Evolutionary conservation across 2,888 invertebrate genomes (phyloP).

Genomic region (Megaustenia siamemsis): DNA sequence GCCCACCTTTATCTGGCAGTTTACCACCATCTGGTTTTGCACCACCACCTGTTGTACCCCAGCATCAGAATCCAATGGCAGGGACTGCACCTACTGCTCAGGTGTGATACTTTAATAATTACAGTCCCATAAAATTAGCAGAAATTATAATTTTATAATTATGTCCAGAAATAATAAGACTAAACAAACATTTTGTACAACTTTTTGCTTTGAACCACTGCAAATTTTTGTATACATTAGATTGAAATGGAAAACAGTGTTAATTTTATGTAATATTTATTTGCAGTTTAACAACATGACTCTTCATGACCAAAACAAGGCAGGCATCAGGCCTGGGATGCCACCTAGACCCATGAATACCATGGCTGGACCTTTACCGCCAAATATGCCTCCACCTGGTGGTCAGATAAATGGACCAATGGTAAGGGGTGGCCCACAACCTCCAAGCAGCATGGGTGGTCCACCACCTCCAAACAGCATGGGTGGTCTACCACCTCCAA

Average conservation of each 20-base stretch:
- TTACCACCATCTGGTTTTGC: conserved; percentile 53
- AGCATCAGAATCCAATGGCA: conserved; percentile 26
- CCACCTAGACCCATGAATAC: not conserved
- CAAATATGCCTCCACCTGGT: conserved; percentile 11
- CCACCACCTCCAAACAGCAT: conserved; percentile 52
- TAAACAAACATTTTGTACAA: too few relatives aligned
- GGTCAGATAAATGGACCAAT: conserved; percentile 45
- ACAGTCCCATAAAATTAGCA: too few relatives aligned
- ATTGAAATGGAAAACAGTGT: not conserved
- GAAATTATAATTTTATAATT: too few relatives aligned
- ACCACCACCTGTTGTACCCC: conserved; percentile 42
- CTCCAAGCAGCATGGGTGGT: conserved; percentile 56
- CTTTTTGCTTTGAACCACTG: not conserved
- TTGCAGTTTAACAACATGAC: conserved; percentile 54
- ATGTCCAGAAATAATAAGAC: too few relatives aligned
- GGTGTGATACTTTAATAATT: conserved; percentile 30
- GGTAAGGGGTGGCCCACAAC: conserved; percentile 50
- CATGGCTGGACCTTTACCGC: not conserved
- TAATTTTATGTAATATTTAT: not conserved
- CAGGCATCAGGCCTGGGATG: conserved; percentile 36
- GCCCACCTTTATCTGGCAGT: conserved; percentile 19
- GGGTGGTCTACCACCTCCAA: conserved; percentile 44
- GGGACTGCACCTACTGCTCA: conserved; percentile 53
- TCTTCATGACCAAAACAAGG: conserved; percentile 42
- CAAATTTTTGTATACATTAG: not conserved